Evolutionary conservation across 2,888 invertebrate genomes (phyloP), one percentile per base, ranked within the genome.

Genomic region (Globia sparganii): DNA sequence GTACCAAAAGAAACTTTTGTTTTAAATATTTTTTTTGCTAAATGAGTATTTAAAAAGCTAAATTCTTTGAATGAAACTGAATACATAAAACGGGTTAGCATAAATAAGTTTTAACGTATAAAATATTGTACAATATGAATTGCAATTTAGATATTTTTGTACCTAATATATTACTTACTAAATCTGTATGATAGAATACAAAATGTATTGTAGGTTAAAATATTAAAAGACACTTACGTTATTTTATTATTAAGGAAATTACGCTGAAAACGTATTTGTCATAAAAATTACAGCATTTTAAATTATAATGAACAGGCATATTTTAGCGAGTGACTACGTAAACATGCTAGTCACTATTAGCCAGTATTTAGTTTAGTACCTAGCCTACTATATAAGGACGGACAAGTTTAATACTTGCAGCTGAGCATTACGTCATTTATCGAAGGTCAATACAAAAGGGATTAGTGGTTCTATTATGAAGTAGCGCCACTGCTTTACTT

Each of bases 211-310:
- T 15, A 25, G 3, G 13, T n/a, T 34, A 15, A 28, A 46, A 67
- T 13, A 25, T 31, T 28, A 64, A 56, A 28, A 0, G n/a, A n/a
- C 4, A 40, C 58, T 49, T 2, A 77, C 49, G 15, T 49, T 3
- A 28, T 18, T 64, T 77, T 53, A 25, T n/a, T 18, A 84, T 58
- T 25, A 28, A 49, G 0, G 21, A 67, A 25, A 37, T 76, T 69
- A 21, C 49, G 21, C 37, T 37, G 72, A 75, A 82, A 77, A 66
- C 49, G 18, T 37, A 0, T 70, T 65, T 77, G 80, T 84, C 84
- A 86, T 64, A 62, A 72, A 81, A 78, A 80, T 86, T 75, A 81
- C 76, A 15, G 37, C 37, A 72, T 49, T 15, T 49, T 15, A 0
- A 65, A 59, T 84, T 84, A 65, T 43, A 2, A 46, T 21, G 62